These are phyloP conservation scores for Rhabdophis nuchalis DNA, from an alignment of 2,797 vertebrate genomes.

Conservation along the genomic window DNA sequence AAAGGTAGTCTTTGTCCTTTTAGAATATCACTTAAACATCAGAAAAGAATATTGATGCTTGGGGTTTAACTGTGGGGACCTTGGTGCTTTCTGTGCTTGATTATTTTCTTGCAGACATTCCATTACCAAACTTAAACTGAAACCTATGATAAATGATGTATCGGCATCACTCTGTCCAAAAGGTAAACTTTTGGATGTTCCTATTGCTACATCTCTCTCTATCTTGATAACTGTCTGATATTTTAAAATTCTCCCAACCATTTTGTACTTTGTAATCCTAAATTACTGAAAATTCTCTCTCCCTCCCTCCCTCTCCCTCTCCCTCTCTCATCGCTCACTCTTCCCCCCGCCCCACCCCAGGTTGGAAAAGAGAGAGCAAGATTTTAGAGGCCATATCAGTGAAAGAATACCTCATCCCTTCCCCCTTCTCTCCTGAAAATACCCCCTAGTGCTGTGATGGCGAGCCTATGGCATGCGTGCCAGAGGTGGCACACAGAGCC, in stretches of 20 bases:
- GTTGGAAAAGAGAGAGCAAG: neutral
- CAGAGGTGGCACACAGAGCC: too few species aligned
- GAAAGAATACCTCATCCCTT: neutral
- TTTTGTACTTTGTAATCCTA: too few species aligned
- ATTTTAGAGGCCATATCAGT: neutral
- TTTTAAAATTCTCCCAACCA: too few species aligned
- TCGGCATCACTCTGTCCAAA: neutral
- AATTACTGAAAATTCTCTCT: too few species aligned
- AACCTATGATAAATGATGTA: neutral
- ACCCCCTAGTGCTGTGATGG: neutral
- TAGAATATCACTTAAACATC: neutral
- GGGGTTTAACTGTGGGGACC: neutral
- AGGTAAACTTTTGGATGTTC: too few species aligned
- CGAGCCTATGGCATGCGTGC: too few species aligned
- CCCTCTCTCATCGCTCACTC: too few species aligned
- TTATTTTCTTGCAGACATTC: neutral
- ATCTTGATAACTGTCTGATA: too few species aligned
- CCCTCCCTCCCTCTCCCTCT: rapidly evolving
- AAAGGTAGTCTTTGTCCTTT: neutral
- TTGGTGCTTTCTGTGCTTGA: neutral
- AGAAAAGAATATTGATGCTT: neutral
- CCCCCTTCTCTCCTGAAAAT: neutral
- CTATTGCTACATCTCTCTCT: neutral
- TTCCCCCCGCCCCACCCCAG: neutral
- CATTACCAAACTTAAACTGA: neutral